A percentile compares a stretch with the other conserved stretches of the same genome.
These are phyloP conservation scores for Nephrotoma appendiculata DNA, from an alignment of 2,888 invertebrate genomes.

Conservation along the genomic window DNA sequence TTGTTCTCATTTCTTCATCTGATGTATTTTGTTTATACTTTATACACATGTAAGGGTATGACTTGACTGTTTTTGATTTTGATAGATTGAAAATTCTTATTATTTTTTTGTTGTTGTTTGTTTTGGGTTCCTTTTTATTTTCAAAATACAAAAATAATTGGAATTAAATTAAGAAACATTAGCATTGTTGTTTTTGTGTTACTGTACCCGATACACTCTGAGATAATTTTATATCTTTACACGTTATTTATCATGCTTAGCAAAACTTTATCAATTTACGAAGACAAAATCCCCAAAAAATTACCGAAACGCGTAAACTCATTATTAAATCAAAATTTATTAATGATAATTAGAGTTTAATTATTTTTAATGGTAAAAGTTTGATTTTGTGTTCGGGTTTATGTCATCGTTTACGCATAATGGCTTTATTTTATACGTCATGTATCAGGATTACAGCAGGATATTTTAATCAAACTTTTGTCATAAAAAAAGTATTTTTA, in stretches of 20 bases:
- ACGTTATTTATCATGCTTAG: background rate
- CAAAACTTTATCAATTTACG: background rate
- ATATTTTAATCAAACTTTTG: background rate
- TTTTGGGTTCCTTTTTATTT: background rate
- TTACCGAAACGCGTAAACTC: background rate
- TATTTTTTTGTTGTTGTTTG: background rate
- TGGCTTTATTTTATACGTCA: background rate
- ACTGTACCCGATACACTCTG: background rate
- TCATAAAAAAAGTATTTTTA: background rate
- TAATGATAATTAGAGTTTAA: background rate
- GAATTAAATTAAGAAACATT: background rate
- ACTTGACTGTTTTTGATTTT: background rate
- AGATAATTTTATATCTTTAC: background rate
- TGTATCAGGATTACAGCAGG: background rate
- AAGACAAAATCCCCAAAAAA: background rate
- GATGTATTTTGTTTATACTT: background rate
- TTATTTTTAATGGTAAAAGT: background rate
- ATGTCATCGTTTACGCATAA: background rate
- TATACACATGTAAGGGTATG: background rate
- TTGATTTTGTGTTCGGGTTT: background rate
- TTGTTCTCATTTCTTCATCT: background rate
- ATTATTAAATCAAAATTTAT: background rate
- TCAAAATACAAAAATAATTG: background rate
- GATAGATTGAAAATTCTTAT: background rate
- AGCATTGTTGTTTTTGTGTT: background rate